Percentiles rank a stretch among this genome's conserved stretches.
Evolutionary conservation across 2,797 vertebrate species (phyloP).

Genomic region (Glyptemys insculpta): DNA sequence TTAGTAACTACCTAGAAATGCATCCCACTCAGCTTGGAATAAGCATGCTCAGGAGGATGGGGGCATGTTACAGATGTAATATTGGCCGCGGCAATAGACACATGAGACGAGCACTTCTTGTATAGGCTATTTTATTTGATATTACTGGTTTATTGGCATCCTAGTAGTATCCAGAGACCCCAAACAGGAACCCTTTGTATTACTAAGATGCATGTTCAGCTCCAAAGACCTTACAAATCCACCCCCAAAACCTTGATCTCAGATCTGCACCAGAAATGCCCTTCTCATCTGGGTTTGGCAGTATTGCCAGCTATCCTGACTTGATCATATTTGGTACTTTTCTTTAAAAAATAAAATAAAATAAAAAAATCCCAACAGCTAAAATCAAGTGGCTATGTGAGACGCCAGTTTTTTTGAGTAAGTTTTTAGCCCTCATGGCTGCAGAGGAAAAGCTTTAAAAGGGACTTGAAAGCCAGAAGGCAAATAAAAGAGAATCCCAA

Average conservation of each 20-base stretch:
- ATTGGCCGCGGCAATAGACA: accelerated
- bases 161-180: background rate
- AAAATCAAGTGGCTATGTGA: background rate
- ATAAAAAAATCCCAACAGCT: accelerated
- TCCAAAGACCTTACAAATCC: background rate
- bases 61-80: background rate
- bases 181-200: background rate
- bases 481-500: background rate
- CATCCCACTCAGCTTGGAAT: accelerated
- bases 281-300: background rate
- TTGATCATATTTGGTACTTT: accelerated
- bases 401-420: accelerated
- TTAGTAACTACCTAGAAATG: background rate
- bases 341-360: background rate
- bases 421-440: accelerated
- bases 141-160: accelerated
- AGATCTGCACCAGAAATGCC: background rate
- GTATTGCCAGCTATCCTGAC: background rate
- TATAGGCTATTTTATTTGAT: background rate
- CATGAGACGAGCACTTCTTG: accelerated
- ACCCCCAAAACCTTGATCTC: background rate
- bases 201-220: accelerated
- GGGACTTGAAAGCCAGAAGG: background rate
- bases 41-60: background rate
- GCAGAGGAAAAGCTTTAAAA: background rate